Base-by-base conservation (phyloP, 2,113 vertebrate genomes). In the Nycticebus coucang region DNA sequence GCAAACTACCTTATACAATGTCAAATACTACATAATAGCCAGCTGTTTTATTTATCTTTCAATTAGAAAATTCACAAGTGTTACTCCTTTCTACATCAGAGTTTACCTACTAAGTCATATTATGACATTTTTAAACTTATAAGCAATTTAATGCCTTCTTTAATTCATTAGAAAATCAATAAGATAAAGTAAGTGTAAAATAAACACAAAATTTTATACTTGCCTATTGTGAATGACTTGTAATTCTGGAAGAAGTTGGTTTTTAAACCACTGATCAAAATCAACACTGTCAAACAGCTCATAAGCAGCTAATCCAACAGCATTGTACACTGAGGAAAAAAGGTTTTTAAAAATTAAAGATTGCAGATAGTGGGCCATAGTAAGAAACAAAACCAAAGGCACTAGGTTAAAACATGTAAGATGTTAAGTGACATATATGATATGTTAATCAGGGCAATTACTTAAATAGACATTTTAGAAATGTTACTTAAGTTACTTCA, bases 211-310 rank as follows among this genome's bases (percentile, higher is more conserved):
- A 64, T 41, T 93, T 94, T 84, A 91, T 91, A 91, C 95, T 98
- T 99, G 99, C 99, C 99, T 99, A 98, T 99, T 98, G 98, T 99
- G 99, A 98, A 96, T 98, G 97, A 99, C 99, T 98, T 99, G 99
- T 26, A 99, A 98, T 97, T 99, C 99, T 87, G 99, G 99, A 92
- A 99, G 98, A 37, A 99, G 99, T 45, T 99, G 99, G 97, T 99
- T 99, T 98, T 99, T 99, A 98, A 99, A 99, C 99, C 99, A 99
- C 94, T 99, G 99, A 98, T 99, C 99, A 98, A 99, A 99, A 98
- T 99, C 99, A 98, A 99, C 99, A 85, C 99, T 99, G 98, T 99
- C 99, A 98, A 99, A 99, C 4, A 99, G 98, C 94, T 99, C 99
- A 97, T 99, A 99, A 55, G 99, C 99, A 72, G 99, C 99, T 95